Evolutionary conservation across 2,888 invertebrate species (phyloP), one percentile per base, ranked within the genome.

Genomic region (Drosophila niveifrons): DNA sequence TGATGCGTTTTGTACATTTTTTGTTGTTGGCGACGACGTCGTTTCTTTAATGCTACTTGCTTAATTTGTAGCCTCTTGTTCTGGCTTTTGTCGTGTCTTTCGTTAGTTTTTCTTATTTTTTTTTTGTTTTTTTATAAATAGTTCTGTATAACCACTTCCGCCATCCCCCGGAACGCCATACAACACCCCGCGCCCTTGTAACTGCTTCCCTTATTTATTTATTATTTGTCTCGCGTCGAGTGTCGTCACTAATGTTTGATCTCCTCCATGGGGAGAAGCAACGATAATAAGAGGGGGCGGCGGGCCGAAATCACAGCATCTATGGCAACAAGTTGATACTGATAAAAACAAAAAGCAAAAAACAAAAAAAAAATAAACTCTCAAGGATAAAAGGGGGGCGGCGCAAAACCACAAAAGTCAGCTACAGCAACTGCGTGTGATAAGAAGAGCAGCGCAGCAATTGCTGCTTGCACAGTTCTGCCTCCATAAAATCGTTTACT

Each of bases 1-100:
- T 82, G 23, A 82, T 88, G 80, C 69, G 82, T 82, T 88, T 75
- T 82, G 62, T 73, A 85, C 88, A 83, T 88, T 85, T 85, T 82
- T 47, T 36, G 43, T 11, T 39, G 36, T 18, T 68, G 73, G 61
- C 67, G 50, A 43, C 57, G 62, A 34, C 43, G 56, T 17, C 17
- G 34, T 58, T 55, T 31, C 46, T 46, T 55, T 29, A 44, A 34
- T 50, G 44, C 47, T 57, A 53, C 34, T 59, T 23, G 9, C 55
- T 56, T 59, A 68, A 57, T 55, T 72, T 77, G 64, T 57, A 23
- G 58, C 72, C 36, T 36, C 11, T 50, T 72, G 57, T 72, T 57
- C 34, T 61, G 56, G 56, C 55, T 70, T 75, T 65, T 69, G 50
- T 67, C 62, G 36, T 75, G 55, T 51, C 47, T 29, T 15, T 17